Percentiles rank a stretch among this genome's conserved stretches.
Conservation (phyloP, 2,113 vertebrate genomes). For the Urocitellus parryii region DNA sequence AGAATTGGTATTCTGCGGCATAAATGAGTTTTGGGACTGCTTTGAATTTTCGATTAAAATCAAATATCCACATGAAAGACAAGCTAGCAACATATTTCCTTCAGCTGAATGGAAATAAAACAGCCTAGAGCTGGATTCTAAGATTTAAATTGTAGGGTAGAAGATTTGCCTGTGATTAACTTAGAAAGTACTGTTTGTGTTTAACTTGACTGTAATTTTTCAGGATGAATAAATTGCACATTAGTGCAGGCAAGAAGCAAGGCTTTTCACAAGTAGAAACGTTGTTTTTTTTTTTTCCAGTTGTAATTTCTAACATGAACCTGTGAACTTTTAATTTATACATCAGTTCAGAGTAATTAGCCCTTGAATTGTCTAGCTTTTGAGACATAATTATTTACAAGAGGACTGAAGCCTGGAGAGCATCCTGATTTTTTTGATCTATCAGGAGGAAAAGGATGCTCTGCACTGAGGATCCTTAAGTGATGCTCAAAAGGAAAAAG, state of each 20-base stretch:
- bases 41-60: conserved; percentile 38
- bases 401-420: neutral
- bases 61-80: neutral
- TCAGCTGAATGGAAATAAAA: conserved; percentile 41
- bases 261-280: neutral
- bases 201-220: conserved; percentile 64
- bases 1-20: neutral
- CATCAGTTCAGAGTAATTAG: conserved; percentile 53
- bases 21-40: neutral
- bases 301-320: conserved; percentile 51
- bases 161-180: conserved; percentile 69
- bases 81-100: neutral
- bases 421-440: conserved; percentile 35
- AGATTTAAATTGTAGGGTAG: conserved; percentile 55
- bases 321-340: conserved; percentile 53
- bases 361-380: conserved; percentile 51
- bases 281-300: neutral
- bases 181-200: conserved; percentile 59
- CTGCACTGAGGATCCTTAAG: neutral
- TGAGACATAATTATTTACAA: conserved; percentile 61
- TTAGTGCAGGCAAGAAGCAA: conserved; percentile 24
- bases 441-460: neutral
- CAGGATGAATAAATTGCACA: conserved; percentile 63
- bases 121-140: neutral
- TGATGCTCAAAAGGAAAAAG: neutral